A percentile compares a stretch with the other conserved stretches of the same genome.
phyloP scores from a whole-genome alignment of 2,888 invertebrate genomes.

The Drosophila putrida region DNA sequence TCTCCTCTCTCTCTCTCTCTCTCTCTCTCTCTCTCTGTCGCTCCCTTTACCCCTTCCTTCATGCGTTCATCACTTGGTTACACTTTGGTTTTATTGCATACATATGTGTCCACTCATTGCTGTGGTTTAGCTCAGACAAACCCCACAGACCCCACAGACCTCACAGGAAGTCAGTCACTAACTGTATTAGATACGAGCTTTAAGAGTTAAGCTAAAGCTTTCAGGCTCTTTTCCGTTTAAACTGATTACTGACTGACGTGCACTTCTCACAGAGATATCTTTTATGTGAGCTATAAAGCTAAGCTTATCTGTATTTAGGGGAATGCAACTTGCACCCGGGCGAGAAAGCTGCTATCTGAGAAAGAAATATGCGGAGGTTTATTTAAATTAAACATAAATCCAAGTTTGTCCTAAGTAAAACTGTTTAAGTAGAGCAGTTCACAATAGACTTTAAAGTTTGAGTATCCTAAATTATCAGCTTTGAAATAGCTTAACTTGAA shows the following conservation, averaged over 20 bases:
- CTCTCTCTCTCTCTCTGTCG: neutral
- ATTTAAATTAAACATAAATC: neutral
- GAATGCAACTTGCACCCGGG: neutral
- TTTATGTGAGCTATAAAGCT: neutral
- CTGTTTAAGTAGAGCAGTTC: neutral
- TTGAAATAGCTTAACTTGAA: no score
- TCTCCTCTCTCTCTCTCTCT: neutral
- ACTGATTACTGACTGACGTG: neutral
- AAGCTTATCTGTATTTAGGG: neutral
- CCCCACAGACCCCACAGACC: neutral
- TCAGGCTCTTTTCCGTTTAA: neutral
- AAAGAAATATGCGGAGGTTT: neutral
- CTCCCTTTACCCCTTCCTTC: neutral
- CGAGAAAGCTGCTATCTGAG: no score
- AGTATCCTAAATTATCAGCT: no score
- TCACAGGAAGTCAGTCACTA: constrained; percentile 12
- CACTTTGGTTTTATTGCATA: constrained; percentile 46
- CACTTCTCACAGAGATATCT: neutral
- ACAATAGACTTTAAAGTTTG: no score
- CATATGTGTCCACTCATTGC: constrained; percentile 61
- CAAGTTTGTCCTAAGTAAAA: neutral
- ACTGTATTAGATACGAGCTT: constrained; percentile 19
- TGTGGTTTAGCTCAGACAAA: constrained; percentile 14
- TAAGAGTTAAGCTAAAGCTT: constrained; percentile 10
- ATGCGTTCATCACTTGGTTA: constrained; percentile 40